Evolutionary conservation across 2,797 vertebrate species (phyloP).

Genomic region (Cossypha dichroa): DNA sequence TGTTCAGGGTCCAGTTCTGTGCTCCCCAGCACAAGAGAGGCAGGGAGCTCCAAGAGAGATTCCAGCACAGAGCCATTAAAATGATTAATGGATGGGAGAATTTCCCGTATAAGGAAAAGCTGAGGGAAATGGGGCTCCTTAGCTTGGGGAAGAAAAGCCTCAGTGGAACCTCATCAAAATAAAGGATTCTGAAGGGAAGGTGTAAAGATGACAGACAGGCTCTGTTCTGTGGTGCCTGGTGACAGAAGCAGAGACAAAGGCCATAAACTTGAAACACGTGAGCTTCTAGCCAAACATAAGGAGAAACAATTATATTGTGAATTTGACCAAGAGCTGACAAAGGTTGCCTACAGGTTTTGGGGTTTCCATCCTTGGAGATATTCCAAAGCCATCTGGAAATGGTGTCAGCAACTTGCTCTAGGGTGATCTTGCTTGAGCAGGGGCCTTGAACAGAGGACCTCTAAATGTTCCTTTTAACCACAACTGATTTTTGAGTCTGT

Average conservation of each 20-base stretch:
- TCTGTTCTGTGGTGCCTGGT: not conserved
- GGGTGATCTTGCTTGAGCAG: not conserved
- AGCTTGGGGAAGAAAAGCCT: not conserved
- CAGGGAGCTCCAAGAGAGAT: not conserved
- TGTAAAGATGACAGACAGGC: not conserved
- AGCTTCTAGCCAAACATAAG: not conserved
- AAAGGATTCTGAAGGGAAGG: not conserved
- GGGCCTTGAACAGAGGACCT: not conserved
- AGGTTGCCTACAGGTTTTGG: not conserved
- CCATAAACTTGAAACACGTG: not conserved
- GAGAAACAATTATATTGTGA: not conserved
- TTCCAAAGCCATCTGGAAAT: not conserved
- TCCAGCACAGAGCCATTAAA: not conserved
- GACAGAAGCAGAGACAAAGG: not conserved
- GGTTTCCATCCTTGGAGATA: not conserved
- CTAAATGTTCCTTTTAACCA: not conserved
- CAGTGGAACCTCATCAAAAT: not conserved
- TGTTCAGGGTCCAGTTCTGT: not conserved
- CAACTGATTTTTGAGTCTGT: not conserved
- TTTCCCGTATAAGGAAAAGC: not conserved
- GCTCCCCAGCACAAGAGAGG: not conserved
- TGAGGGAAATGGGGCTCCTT: not conserved
- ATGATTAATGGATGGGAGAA: not conserved
- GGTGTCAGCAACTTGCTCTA: not conserved
- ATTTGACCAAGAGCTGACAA: not conserved